Evolutionary conservation across 92 coral and sea anemone species (phyloP).

Genomic region (Pocillopora meandrina): DNA sequence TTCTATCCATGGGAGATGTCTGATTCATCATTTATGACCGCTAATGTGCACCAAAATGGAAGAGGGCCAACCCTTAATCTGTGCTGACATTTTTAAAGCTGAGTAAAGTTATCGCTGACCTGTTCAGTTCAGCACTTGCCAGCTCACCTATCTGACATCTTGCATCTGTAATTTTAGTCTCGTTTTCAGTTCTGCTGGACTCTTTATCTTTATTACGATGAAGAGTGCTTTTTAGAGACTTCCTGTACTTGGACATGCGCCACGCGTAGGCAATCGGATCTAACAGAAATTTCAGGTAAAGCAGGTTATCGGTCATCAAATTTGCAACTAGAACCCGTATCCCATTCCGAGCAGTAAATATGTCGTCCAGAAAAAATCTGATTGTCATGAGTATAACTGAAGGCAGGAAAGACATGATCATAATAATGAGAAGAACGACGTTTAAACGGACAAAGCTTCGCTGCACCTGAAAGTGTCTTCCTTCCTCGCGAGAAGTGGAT

Average conservation of each 20-base stretch:
- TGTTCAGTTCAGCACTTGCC: background rate
- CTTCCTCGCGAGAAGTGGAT: background rate
- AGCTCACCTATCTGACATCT: background rate
- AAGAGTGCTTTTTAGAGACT: background rate
- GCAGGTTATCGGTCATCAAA: conserved; percentile 21
- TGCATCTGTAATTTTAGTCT: background rate
- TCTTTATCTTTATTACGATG: background rate
- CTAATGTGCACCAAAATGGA: too few relatives aligned
- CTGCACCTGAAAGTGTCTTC: conserved; percentile 1
- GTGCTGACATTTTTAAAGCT: background rate
- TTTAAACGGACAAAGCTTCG: conserved; percentile 10
- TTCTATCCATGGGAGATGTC: too few relatives aligned
- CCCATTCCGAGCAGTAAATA: background rate
- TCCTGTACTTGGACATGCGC: conserved; percentile 10
- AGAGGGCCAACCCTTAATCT: background rate
- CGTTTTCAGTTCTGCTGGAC: background rate
- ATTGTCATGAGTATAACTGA: background rate
- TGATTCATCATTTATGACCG: too few relatives aligned
- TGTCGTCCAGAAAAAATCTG: background rate
- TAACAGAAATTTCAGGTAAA: conserved; percentile 9
- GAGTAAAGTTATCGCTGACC: background rate
- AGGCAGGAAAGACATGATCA: conserved; percentile 2
- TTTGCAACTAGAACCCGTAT: background rate
- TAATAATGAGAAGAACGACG: background rate
- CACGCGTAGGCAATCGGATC: conserved; percentile 13